These are phyloP conservation scores for Tenebrosternarchus preto DNA, from an alignment of 2,113 vertebrate species.

Conservation along the genomic window DNA sequence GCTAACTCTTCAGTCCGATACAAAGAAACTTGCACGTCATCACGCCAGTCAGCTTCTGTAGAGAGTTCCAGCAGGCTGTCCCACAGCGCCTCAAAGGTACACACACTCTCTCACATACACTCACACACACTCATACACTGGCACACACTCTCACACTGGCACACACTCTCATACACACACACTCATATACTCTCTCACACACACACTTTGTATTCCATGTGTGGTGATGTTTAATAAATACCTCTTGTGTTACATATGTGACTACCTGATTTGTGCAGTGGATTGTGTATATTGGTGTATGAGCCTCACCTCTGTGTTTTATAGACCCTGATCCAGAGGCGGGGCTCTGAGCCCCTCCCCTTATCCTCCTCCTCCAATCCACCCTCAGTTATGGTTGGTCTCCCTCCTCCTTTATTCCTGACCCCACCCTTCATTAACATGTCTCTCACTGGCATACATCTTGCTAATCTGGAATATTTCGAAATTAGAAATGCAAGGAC, in stretches of 20 bases:
- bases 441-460: not conserved
- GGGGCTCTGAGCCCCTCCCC: conserved; percentile 74
- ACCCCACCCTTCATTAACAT: too few relatives aligned
- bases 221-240: too few relatives aligned
- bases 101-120: conserved; percentile 39
- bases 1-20: conserved; percentile 72
- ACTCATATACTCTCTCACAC: not conserved
- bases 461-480: not conserved
- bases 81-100: conserved; percentile 77
- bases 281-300: too few relatives aligned
- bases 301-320: conserved; percentile 27
- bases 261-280: too few relatives aligned
- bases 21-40: conserved; percentile 81
- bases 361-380: conserved; percentile 76
- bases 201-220: too few relatives aligned
- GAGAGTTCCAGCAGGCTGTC: conserved; percentile 75
- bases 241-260: too few relatives aligned
- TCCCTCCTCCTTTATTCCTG: conserved; percentile 33
- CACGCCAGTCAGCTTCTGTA: conserved; percentile 67
- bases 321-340: conserved; percentile 77
- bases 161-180: not conserved
- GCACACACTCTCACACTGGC: not conserved
- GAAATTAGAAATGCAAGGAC: too few relatives aligned
- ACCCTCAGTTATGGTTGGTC: conserved; percentile 78
- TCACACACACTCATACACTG: not conserved